phyloP scores from a whole-genome alignment of 2,888 invertebrate genomes.

The Lithophane ornitopus region DNA sequence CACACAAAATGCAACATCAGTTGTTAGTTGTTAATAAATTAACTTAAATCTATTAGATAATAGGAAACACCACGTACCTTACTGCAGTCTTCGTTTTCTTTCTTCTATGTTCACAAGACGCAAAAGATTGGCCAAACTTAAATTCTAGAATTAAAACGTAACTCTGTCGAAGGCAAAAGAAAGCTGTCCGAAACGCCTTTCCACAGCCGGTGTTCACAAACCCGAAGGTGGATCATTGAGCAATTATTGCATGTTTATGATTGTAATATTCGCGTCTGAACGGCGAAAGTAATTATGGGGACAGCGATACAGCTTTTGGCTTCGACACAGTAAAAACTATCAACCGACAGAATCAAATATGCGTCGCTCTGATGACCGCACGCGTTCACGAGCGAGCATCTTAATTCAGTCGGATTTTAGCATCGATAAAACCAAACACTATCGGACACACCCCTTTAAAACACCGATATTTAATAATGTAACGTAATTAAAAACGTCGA shows the following conservation, averaged over 20 bases:
- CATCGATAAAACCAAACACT: conserved; percentile 85
- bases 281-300: conserved; percentile 83
- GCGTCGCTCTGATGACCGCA: conserved; percentile 67
- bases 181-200: conserved; percentile 76
- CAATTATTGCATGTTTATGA: conserved; percentile 85
- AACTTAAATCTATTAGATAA: conserved; percentile 66
- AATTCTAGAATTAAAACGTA: conserved; percentile 75
- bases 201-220: conserved; percentile 68
- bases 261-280: conserved; percentile 80
- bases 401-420: conserved; percentile 74
- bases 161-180: conserved; percentile 83
- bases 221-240: conserved; percentile 82
- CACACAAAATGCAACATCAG: conserved; percentile 81
- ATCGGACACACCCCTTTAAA: conserved; percentile 85
- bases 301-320: conserved; percentile 84
- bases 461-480: conserved; percentile 78
- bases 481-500: conserved; percentile 81
- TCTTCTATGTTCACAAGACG: conserved; percentile 76
- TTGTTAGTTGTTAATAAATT: conserved; percentile 78
- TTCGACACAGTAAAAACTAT: conserved; percentile 82
- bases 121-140: conserved; percentile 88
- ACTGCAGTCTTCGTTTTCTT: conserved; percentile 67
- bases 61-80: conserved; percentile 84
- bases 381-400: conserved; percentile 64
- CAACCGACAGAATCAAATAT: conserved; percentile 78